phyloP scores from a whole-genome alignment of 2,888 invertebrate species.

The Cataglyphis cursor region DNA sequence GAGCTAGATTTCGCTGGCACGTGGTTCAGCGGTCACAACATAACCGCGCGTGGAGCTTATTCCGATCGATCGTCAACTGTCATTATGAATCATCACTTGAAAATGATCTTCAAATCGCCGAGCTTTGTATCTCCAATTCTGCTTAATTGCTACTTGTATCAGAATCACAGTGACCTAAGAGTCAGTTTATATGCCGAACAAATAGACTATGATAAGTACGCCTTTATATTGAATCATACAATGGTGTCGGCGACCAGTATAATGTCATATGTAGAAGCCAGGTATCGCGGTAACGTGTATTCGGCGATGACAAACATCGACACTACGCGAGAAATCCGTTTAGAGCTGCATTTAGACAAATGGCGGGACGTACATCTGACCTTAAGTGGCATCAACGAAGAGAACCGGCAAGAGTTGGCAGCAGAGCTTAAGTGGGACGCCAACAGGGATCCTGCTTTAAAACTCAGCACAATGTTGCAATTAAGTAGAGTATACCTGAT shows the following conservation, averaged over 20 bases:
- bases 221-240: slow-evolving; percentile 90
- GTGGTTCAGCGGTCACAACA: slow-evolving; percentile 93
- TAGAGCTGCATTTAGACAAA: slow-evolving; percentile 93
- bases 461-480: slow-evolving; percentile 89
- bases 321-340: slow-evolving; percentile 89
- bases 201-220: slow-evolving; percentile 90
- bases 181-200: slow-evolving; percentile 90
- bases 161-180: slow-evolving; percentile 90
- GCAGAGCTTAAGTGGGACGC: slow-evolving; percentile 95
- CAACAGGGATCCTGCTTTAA: slow-evolving; percentile 93
- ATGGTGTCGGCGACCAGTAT: slow-evolving; percentile 89
- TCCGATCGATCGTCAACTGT: slow-evolving; percentile 91
- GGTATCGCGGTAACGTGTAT: slow-evolving; percentile 90
- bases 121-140: slow-evolving; percentile 91
- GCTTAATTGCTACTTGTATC: slow-evolving; percentile 90
- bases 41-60: slow-evolving; percentile 91
- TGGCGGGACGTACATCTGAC: slow-evolving; percentile 92
- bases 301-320: slow-evolving; percentile 90
- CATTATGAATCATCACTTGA: slow-evolving; percentile 90
- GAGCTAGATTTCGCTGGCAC: slow-evolving; percentile 91
- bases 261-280: slow-evolving; percentile 90
- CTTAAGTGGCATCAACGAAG: slow-evolving; percentile 89
- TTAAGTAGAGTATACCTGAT: slow-evolving; percentile 87
- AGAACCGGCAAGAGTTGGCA: slow-evolving; percentile 90
- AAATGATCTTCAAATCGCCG: slow-evolving; percentile 91